Percentiles rank a stretch among this genome's conserved stretches.
Conservation (phyloP, 2,113 vertebrate species). For the Microcebus griseorufus region DNA sequence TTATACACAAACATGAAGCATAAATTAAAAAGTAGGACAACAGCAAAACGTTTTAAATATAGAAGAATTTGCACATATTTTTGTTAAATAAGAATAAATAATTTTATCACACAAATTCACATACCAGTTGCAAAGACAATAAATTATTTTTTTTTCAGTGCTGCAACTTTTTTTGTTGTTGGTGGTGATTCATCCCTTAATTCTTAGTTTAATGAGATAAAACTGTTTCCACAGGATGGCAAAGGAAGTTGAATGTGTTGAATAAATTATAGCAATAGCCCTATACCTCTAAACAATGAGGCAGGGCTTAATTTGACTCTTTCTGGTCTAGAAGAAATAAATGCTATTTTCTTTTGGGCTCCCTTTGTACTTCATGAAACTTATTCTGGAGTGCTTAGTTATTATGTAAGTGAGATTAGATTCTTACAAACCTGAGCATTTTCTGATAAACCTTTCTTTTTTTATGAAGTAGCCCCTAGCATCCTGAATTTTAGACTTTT, state of each 20-base stretch:
- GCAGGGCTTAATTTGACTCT: not conserved
- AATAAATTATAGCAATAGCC: conserved; percentile 21
- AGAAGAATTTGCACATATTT: conserved; percentile 88
- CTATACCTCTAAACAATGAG: not conserved
- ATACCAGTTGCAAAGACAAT: conserved; percentile 98
- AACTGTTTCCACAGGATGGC: conserved; percentile 87
- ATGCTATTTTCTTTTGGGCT: not conserved
- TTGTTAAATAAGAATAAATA: conserved; percentile 99
- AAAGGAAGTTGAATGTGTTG: conserved; percentile 46
- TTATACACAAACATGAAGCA: conserved; percentile 86
- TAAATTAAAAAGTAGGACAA: conserved; percentile 84
- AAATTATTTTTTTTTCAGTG: conserved; percentile 99
- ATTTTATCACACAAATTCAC: conserved; percentile 94
- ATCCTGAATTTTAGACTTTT: not conserved
- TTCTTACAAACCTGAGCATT: conserved; percentile 35
- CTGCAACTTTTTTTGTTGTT: conserved; percentile 83
- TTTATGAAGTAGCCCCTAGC: not conserved
- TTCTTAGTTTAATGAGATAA: conserved; percentile 78
- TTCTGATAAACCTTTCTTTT: not conserved
- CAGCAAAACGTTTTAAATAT: conserved; percentile 88
- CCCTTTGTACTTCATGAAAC: not conserved
- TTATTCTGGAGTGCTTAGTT: conserved; percentile 12
- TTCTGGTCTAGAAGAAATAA: conserved; percentile 16
- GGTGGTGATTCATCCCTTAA: conserved; percentile 80
- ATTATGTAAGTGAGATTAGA: conserved; percentile 36